A percentile compares a stretch with the other conserved stretches of the same genome.
These are phyloP conservation scores for Calliopum simillimum DNA, from an alignment of 2,888 invertebrate genomes.

Conservation along the genomic window DNA sequence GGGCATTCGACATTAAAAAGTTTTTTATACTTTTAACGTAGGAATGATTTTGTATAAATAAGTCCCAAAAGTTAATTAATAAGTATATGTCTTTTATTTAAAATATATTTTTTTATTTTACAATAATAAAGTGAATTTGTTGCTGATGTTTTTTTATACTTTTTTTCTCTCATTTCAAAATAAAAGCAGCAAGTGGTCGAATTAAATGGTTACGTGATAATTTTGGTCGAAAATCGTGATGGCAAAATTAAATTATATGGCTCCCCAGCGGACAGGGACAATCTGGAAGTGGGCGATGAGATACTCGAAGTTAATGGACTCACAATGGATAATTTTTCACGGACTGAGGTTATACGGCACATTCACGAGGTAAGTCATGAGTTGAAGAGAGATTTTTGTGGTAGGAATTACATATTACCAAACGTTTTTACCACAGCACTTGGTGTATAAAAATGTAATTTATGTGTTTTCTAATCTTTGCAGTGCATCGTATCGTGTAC, in stretches of 20 bases:
- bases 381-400: not conserved
- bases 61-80: conserved; percentile 29
- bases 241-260: conserved; percentile 95
- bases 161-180: conserved; percentile 29
- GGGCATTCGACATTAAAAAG: no score
- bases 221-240: conserved; percentile 92
- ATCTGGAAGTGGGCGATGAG: conserved; percentile 95
- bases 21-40: no score
- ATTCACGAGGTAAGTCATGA: conserved; percentile 91
- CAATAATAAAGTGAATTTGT: conserved; percentile 13
- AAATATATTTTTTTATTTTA: not conserved
- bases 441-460: not conserved
- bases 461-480: conserved; percentile 65
- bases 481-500: conserved; percentile 97
- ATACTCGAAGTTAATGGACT: conserved; percentile 97
- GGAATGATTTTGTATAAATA: no score
- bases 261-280: conserved; percentile 92
- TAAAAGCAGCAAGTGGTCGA: conserved; percentile 76
- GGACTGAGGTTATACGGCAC: conserved; percentile 92
- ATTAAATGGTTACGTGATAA: conserved; percentile 94
- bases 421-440: not conserved
- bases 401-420: not conserved
- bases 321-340: conserved; percentile 89
- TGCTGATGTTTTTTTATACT: no score
- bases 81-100: conserved; percentile 29